Evolutionary conservation across 2,797 vertebrate genomes (phyloP).

Genomic region (Meda fulgida): DNA sequence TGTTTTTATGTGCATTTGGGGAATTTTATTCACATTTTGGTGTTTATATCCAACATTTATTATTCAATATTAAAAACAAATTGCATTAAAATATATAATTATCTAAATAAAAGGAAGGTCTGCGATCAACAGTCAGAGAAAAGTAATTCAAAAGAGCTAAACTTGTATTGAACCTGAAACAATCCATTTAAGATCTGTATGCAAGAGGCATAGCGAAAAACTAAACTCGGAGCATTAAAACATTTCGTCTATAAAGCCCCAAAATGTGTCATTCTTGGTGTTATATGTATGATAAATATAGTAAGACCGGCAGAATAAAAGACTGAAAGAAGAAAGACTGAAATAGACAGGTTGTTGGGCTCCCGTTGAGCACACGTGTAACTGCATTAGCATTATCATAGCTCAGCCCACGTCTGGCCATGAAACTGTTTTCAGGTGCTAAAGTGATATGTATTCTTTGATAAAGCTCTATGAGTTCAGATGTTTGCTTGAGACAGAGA

Average conservation of each 20-base stretch:
- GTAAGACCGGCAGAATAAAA: not conserved
- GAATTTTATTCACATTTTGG: not conserved
- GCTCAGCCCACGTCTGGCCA: not conserved
- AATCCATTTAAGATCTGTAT: not conserved
- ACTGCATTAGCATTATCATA: slow-evolving; percentile 25
- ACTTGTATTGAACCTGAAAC: not conserved
- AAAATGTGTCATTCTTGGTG: not conserved
- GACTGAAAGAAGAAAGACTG: not conserved
- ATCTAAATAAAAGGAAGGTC: too few species aligned
- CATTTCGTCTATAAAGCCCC: not conserved
- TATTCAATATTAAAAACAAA: not conserved
- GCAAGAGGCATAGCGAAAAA: not conserved
- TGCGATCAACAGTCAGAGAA: not conserved
- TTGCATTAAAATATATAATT: not conserved
- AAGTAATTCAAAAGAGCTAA: not conserved
- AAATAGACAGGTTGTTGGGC: not conserved
- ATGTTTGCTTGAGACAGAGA: not conserved
- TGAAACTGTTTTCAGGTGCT: slow-evolving; percentile 1
- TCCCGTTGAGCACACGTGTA: not conserved
- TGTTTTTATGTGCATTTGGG: not conserved
- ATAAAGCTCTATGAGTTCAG: not conserved
- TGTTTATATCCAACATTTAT: not conserved
- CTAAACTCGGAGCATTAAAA: not conserved
- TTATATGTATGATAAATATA: slow-evolving; percentile 3
- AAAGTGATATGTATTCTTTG: slow-evolving; percentile 13